Conservation (phyloP, 2,113 vertebrate genomes). For the Oncorhynchus keta region DNA sequence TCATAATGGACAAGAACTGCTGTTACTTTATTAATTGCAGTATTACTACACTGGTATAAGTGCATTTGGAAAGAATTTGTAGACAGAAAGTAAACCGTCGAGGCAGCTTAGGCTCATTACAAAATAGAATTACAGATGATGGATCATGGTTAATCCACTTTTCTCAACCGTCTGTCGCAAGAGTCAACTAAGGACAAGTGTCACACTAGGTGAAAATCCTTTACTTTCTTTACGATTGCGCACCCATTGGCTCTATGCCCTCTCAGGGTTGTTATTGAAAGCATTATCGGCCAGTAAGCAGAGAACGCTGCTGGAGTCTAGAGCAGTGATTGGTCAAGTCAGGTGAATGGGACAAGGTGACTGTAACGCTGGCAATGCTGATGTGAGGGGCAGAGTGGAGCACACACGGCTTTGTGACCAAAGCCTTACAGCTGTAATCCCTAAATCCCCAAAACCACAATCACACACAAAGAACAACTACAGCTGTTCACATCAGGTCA, state of each 20-base stretch:
- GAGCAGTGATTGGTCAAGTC: constrained; percentile 6
- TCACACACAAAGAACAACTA: background rate
- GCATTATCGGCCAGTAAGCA: background rate
- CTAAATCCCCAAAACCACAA: background rate
- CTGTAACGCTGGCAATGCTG: background rate
- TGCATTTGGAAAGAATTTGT: constrained; percentile 23
- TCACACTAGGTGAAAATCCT: constrained; percentile 2
- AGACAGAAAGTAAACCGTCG: background rate
- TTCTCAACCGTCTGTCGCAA: constrained; percentile 32
- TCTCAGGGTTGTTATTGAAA: background rate
- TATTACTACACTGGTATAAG: no score
- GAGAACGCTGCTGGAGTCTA: background rate
- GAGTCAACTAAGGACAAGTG: constrained; percentile 2
- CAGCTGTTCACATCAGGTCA: background rate
- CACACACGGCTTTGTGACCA: background rate
- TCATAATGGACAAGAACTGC: no score
- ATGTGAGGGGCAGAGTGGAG: background rate
- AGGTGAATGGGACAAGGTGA: background rate
- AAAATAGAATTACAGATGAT: background rate
- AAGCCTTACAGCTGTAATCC: background rate
- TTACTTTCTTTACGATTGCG: background rate
- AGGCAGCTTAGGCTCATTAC: constrained; percentile 31
- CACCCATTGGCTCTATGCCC: background rate
- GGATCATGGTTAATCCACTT: constrained; percentile 43
- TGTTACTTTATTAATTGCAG: no score